Evolutionary conservation across 1,140 invertebrate species (phyloP).

Genomic region (Conus betulinus): DNA sequence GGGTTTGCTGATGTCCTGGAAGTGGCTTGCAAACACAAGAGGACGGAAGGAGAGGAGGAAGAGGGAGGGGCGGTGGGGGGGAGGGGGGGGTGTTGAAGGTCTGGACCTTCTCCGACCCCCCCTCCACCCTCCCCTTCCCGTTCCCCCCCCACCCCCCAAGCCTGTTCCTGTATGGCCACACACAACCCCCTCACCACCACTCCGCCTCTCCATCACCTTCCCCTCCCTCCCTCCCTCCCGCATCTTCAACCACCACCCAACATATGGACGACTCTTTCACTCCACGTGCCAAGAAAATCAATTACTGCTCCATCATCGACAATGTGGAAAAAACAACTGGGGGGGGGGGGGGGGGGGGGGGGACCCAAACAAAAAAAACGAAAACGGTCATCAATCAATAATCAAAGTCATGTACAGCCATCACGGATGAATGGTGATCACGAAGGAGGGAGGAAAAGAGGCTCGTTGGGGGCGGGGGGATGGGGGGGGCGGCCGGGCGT

Average conservation of each 20-base stretch:
- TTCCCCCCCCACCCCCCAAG: background rate
- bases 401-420: constrained; percentile 7
- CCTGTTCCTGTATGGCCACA: no score
- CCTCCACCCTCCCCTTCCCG: background rate
- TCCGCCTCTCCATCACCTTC: no score
- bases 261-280: background rate
- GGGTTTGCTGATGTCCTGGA: background rate
- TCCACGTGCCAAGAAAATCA: background rate
- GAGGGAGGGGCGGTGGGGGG: no score
- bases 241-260: no score
- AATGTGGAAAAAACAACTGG: background rate
- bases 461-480: background rate
- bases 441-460: background rate
- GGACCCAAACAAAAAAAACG: background rate
- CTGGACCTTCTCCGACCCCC: background rate
- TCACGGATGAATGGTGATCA: background rate
- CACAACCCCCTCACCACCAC: no score
- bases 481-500: background rate
- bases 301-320: background rate
- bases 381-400: background rate
- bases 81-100: background rate
- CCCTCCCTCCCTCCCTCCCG: no score
- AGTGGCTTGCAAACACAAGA: background rate
- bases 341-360: no score
- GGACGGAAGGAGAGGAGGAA: no score